These are phyloP conservation scores for Vipera latastei DNA, from an alignment of 2,797 vertebrate species.

Conservation along the genomic window DNA sequence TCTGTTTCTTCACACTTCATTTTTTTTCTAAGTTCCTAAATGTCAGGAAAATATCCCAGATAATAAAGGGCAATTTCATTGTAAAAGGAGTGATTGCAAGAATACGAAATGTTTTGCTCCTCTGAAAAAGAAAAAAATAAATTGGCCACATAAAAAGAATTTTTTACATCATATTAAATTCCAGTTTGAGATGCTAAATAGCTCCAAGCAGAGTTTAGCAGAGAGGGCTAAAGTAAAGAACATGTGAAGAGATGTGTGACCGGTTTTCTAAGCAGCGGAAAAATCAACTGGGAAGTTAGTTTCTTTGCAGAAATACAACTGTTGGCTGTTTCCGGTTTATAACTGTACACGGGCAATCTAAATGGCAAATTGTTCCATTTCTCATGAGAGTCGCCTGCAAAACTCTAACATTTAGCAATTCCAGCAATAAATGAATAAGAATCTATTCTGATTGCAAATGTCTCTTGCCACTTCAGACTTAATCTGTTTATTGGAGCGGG, in stretches of 20 bases:
- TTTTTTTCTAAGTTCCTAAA: neutral
- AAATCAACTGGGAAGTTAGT: slow-evolving; percentile 31
- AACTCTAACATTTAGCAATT: slow-evolving; percentile 12
- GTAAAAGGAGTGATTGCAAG: neutral
- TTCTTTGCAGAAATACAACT: slow-evolving; percentile 21
- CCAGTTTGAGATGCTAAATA: slow-evolving; percentile 17
- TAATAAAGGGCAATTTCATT: neutral
- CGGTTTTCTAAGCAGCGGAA: slow-evolving; percentile 6
- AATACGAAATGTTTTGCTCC: neutral
- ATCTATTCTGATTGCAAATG: slow-evolving; percentile 13
- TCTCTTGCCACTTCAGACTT: slow-evolving; percentile 11
- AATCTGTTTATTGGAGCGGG: slow-evolving; percentile 13
- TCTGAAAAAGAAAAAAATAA: neutral
- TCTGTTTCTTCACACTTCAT: neutral
- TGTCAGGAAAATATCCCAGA: neutral
- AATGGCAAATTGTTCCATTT: neutral
- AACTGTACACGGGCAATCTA: neutral
- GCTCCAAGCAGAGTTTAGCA: slow-evolving; percentile 6
- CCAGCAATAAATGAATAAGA: slow-evolving; percentile 6
- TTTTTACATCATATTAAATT: neutral
- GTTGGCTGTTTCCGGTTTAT: slow-evolving; percentile 2
- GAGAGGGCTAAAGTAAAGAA: slow-evolving; percentile 41
- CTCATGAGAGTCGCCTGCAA: neutral
- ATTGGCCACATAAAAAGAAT: neutral
- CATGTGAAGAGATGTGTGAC: slow-evolving; percentile 32